phyloP scores from a whole-genome alignment of 1,140 invertebrate genomes.

The Brachionus koreanus region DNA sequence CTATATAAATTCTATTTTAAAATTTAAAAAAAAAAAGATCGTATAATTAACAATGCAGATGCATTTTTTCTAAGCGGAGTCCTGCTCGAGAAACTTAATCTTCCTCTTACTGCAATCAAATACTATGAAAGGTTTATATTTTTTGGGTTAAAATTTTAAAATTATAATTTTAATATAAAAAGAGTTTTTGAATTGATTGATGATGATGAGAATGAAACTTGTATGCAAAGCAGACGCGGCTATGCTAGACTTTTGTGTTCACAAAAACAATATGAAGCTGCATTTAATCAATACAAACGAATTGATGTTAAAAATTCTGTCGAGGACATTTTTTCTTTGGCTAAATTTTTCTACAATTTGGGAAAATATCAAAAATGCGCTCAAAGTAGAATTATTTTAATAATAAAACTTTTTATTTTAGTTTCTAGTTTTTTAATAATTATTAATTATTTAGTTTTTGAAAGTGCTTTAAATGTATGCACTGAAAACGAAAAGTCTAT shows the following conservation, averaged over 20 bases:
- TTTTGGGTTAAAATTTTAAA: neutral
- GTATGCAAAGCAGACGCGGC: conserved; percentile 1
- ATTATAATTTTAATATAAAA: neutral
- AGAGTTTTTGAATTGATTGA: conserved; percentile 42
- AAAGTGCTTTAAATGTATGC: conserved; percentile 25
- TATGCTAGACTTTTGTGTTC: conserved; percentile 36
- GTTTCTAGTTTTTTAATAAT: neutral
- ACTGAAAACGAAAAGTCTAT: conserved; percentile 40
- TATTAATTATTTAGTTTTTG: conserved; percentile 8
- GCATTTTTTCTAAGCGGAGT: conserved; percentile 25
- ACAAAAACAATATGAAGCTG: conserved; percentile 35
- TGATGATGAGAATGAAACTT: conserved; percentile 24
- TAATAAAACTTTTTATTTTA: neutral
- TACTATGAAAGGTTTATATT: conserved; percentile 25
- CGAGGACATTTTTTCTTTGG: conserved; percentile 39
- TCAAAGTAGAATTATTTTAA: neutral
- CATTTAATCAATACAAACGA: conserved; percentile 32
- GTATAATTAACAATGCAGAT: conserved; percentile 2
- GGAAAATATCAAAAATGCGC: conserved; percentile 42
- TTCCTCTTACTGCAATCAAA: conserved; percentile 13
- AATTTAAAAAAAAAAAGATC: neutral
- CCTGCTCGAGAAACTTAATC: conserved; percentile 25
- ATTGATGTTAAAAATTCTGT: conserved; percentile 41
- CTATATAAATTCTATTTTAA: neutral
- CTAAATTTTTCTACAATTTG: conserved; percentile 30